These are phyloP conservation scores for Drosophila leontia DNA, from an alignment of 1,140 invertebrate species.

Conservation along the genomic window DNA sequence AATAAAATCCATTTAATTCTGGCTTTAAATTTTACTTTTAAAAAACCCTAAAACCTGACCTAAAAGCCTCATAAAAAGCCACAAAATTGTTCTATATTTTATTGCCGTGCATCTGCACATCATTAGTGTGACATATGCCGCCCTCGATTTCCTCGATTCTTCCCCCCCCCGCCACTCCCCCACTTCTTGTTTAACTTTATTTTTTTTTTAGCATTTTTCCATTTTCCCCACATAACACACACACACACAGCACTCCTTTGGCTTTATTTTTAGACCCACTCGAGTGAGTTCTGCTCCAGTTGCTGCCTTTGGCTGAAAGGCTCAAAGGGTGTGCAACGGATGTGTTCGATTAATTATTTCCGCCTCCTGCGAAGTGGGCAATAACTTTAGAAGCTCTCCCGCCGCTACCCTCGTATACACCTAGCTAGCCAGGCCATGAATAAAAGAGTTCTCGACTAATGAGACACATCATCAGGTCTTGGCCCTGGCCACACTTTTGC, in stretches of 20 bases:
- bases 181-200: neutral
- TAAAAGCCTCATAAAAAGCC: neutral
- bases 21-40: no score
- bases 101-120: slow-evolving; percentile 20
- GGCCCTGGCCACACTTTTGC: slow-evolving; percentile 30
- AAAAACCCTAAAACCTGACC: neutral
- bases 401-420: neutral
- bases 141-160: neutral
- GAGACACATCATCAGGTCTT: slow-evolving; percentile 46
- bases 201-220: slow-evolving; percentile 4
- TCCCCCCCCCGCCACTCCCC: neutral
- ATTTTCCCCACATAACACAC: neutral
- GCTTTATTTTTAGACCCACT: slow-evolving; percentile 44
- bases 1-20: no score
- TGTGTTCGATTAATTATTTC: slow-evolving; percentile 58
- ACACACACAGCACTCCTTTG: slow-evolving; percentile 19
- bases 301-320: slow-evolving; percentile 13
- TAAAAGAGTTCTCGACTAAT: slow-evolving; percentile 47
- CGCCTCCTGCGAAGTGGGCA: slow-evolving; percentile 34
- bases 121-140: slow-evolving; percentile 41
- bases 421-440: slow-evolving; percentile 15
- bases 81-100: neutral
- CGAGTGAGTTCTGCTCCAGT: slow-evolving; percentile 50
- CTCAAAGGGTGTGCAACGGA: slow-evolving; percentile 54
- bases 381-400: slow-evolving; percentile 37